These are phyloP conservation scores for Dermatemys mawii DNA, from an alignment of 2,113 vertebrate species.

Conservation along the genomic window DNA sequence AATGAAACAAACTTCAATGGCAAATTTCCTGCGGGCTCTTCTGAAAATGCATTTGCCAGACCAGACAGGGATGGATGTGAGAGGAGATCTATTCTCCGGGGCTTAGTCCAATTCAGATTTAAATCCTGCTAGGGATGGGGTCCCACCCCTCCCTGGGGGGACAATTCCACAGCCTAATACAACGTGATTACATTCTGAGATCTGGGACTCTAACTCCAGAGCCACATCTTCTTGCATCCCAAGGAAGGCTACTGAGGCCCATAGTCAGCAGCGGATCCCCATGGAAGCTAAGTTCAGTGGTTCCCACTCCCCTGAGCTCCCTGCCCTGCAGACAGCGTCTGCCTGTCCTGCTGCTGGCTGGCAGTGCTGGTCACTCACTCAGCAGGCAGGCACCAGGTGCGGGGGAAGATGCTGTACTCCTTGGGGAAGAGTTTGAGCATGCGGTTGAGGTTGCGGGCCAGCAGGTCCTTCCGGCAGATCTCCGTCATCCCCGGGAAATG, in stretches of 20 bases:
- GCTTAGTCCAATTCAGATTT: accelerated
- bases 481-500: constrained; percentile 85
- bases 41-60: background rate
- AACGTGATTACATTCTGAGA: background rate
- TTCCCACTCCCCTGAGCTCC: background rate
- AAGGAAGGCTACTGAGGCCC: background rate
- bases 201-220: accelerated
- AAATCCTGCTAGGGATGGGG: background rate
- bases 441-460: constrained; percentile 82
- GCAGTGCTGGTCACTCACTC: constrained; percentile 72
- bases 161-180: background rate
- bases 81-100: background rate
- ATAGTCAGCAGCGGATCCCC: background rate
- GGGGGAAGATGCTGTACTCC: constrained; percentile 81
- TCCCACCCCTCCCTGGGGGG: background rate
- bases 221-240: accelerated
- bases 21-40: background rate
- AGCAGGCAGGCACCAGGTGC: constrained; percentile 82
- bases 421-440: constrained; percentile 81
- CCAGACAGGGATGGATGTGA: no score
- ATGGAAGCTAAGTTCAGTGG: background rate
- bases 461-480: constrained; percentile 82
- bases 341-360: background rate
- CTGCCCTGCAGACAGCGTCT: accelerated
- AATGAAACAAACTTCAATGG: background rate